phyloP scores from a whole-genome alignment of 1,140 invertebrate genomes.

The Papilio polyxenes region DNA sequence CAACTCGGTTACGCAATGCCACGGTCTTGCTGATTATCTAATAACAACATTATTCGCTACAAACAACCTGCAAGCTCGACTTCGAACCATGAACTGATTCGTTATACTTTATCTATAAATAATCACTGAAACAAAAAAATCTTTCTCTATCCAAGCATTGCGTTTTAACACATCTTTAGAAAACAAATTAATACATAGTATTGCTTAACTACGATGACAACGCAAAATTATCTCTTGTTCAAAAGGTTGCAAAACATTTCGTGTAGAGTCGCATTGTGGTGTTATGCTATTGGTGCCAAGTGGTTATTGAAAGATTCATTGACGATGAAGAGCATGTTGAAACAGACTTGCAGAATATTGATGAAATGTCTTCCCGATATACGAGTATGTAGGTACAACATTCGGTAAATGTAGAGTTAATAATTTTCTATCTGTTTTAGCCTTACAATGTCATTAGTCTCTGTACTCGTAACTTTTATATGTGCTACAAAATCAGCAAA shows the following conservation, averaged over 20 bases:
- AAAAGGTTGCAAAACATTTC: background rate
- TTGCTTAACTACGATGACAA: background rate
- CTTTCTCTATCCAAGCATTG: background rate
- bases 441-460: too few relatives aligned
- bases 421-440: background rate
- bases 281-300: background rate
- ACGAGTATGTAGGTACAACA: background rate
- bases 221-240: background rate
- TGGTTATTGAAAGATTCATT: background rate
- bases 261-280: background rate
- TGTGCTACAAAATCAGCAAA: background rate
- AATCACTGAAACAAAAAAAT: background rate
- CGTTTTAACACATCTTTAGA: background rate
- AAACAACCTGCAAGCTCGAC: background rate
- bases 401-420: background rate
- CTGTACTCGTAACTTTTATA: too few relatives aligned
- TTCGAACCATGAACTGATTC: background rate
- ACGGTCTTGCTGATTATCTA: constrained; percentile 14
- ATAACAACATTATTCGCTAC: constrained; percentile 15
- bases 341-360: background rate
- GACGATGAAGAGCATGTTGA: background rate
- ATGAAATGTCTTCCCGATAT: background rate
- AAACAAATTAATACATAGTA: background rate
- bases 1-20: constrained; percentile 6
- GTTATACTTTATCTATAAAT: background rate